phyloP scores from a whole-genome alignment of 2,797 vertebrate species.

The Danio albolineatus region DNA sequence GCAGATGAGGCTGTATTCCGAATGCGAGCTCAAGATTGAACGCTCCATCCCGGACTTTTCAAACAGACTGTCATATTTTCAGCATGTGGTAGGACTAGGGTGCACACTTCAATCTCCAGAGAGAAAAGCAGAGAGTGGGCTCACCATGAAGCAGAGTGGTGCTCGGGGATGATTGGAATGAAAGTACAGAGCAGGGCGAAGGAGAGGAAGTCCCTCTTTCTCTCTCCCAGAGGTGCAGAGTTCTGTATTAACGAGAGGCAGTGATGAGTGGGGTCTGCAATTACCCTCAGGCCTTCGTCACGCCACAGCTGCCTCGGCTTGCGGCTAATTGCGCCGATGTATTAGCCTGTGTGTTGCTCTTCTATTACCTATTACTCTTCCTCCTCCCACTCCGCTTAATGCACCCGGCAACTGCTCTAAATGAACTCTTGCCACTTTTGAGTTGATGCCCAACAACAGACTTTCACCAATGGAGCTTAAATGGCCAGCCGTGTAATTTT shows the following conservation, averaged over 20 bases:
- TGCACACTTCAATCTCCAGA: constrained; percentile 22
- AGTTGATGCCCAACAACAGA: constrained; percentile 46
- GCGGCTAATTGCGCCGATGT: constrained; percentile 51
- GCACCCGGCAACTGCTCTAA: constrained; percentile 29
- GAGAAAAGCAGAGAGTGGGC: constrained; percentile 27
- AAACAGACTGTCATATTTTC: constrained; percentile 47
- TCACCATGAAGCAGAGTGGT: constrained; percentile 30
- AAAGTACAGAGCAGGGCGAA: neutral
- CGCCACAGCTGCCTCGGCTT: constrained; percentile 45
- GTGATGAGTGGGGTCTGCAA: constrained; percentile 59
- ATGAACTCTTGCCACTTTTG: constrained; percentile 50
- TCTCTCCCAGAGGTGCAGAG: constrained; percentile 24
- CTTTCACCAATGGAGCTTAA: constrained; percentile 65
- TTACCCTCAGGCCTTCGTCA: constrained; percentile 55
- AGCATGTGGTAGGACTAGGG: constrained; percentile 28
- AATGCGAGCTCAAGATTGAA: constrained; percentile 12
- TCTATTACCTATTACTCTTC: constrained; percentile 32
- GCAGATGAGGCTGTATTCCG: neutral
- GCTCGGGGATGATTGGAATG: constrained; percentile 46
- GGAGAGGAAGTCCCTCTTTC: constrained; percentile 13
- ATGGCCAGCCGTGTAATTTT: constrained; percentile 72
- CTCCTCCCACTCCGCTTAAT: neutral
- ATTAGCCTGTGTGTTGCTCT: constrained; percentile 46
- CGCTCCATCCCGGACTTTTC: constrained; percentile 25
- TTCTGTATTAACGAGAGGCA: constrained; percentile 55